phyloP scores from a whole-genome alignment of 2,797 vertebrate species.

The Xerus rutilus region DNA sequence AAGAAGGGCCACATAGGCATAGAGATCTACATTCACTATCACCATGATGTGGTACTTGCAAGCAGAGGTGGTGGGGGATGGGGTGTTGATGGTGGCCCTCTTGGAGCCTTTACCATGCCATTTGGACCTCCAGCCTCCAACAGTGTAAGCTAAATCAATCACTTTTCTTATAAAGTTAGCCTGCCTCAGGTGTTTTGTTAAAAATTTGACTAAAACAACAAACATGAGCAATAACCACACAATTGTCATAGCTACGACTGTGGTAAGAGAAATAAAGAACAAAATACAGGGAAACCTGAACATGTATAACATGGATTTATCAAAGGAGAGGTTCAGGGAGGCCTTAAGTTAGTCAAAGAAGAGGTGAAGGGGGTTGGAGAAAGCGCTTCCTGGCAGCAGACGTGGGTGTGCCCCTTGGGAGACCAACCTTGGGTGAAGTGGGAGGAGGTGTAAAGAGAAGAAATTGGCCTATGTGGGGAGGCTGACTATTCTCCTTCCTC shows the following conservation, averaged over 20 bases:
- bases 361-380: background rate
- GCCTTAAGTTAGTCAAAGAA: background rate
- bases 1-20: background rate
- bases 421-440: background rate
- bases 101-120: background rate
- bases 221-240: background rate
- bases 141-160: background rate
- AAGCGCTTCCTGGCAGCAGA: background rate
- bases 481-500: background rate
- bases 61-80: no score
- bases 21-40: background rate
- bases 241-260: background rate
- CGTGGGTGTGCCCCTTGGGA: background rate
- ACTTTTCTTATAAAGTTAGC: background rate
- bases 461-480: background rate
- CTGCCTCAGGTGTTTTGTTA: background rate
- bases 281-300: background rate
- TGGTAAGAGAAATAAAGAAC: background rate
- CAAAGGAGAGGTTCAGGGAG: background rate
- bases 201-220: background rate
- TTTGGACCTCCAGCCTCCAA: background rate
- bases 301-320: background rate
- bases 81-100: no score
- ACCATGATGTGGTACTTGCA: no score
- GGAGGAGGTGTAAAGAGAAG: background rate